A percentile compares a stretch with the other conserved stretches of the same genome.
Evolutionary conservation across 1,140 invertebrate genomes (phyloP).

Genomic region (Macrobrachium nipponense): DNA sequence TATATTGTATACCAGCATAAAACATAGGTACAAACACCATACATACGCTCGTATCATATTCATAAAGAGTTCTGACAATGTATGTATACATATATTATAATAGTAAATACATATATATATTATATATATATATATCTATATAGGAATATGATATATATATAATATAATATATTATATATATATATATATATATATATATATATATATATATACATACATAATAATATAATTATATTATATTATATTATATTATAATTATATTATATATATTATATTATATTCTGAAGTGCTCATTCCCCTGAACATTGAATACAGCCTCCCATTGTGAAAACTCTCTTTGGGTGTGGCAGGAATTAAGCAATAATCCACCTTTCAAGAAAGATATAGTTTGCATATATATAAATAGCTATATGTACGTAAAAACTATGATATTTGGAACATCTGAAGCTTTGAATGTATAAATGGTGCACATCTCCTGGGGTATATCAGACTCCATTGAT

Average conservation of each 20-base stretch:
- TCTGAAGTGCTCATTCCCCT: not conserved
- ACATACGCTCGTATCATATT: too few species aligned
- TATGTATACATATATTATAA: not conserved
- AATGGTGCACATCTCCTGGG: too few species aligned
- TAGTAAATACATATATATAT: not conserved
- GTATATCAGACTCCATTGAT: too few species aligned
- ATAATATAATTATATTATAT: not conserved
- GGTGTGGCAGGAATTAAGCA: not conserved
- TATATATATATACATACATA: slow-evolving; percentile 6
- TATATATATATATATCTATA: not conserved
- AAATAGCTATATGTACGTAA: too few species aligned
- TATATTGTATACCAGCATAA: too few species aligned
- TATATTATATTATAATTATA: not conserved
- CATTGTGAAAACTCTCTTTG: not conserved
- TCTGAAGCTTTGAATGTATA: too few species aligned
- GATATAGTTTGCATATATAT: too few species aligned
- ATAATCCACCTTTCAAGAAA: too few species aligned
- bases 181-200: not conserved
- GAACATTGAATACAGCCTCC: not conserved
- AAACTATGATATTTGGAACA: too few species aligned
- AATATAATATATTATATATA: not conserved
- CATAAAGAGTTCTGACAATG: not conserved
- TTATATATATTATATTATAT: slow-evolving; percentile 2
- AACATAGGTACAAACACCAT: too few species aligned
- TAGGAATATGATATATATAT: not conserved